Conservation (phyloP, 2,113 vertebrate genomes). For the Tonatia bakeri region DNA sequence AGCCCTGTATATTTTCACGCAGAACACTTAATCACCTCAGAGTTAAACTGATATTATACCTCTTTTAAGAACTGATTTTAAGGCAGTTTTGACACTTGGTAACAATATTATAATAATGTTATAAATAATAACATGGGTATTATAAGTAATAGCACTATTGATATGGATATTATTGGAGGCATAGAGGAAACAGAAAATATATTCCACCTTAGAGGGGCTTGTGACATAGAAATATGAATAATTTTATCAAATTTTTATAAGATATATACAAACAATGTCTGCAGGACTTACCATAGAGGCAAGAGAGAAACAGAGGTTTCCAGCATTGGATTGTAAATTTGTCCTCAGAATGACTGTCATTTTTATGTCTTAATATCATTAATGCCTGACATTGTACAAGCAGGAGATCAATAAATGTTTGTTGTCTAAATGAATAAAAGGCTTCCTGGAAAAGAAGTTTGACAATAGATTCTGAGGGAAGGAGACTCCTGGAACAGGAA, state of each 20-base stretch:
- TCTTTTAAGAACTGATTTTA: conserved; percentile 85
- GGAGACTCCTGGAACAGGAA: background rate
- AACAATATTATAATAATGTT: background rate
- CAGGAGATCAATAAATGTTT: background rate
- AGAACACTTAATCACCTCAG: conserved; percentile 82
- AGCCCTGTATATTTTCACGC: conserved; percentile 81
- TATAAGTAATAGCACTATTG: background rate
- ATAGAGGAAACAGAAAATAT: background rate
- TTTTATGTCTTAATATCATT: background rate
- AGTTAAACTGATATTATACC: conserved; percentile 82
- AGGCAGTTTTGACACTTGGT: conserved; percentile 79
- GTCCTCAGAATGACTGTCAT: background rate
- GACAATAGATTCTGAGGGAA: background rate
- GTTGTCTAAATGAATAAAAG: background rate
- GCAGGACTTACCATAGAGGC: background rate
- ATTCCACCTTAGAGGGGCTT: background rate
- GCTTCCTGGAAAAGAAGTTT: background rate
- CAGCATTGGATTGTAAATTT: background rate
- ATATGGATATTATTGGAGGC: background rate
- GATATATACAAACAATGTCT: background rate
- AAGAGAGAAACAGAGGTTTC: background rate
- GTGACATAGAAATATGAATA: background rate
- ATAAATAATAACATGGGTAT: background rate
- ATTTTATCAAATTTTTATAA: background rate
- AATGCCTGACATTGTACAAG: background rate